Evolutionary conservation across 2,113 vertebrate species (phyloP), one percentile per base, ranked within the genome.

Genomic region (Laticauda colubrina): DNA sequence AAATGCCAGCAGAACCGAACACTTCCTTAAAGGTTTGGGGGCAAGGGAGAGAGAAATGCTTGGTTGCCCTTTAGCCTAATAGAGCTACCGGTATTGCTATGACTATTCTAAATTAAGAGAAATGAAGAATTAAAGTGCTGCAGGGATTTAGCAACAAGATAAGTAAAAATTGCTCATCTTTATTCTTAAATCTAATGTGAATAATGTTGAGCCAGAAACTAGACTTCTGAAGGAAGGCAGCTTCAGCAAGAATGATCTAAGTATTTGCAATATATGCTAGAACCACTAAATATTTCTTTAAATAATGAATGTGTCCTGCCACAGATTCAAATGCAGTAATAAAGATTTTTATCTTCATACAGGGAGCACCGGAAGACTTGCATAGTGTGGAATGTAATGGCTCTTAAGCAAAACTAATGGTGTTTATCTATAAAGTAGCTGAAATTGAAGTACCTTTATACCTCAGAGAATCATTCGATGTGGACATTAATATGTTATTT

Each of bases 301-400:
- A 89, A 57, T 8, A 93, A 55, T 48, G 0, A 75, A 56, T 91
- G 69, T 12, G 93, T 86, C 39, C 0, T 0, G 94, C 91, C 88
- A 92, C 85, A 95, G 90, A 9, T 94, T 88, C 90, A 86, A 53
- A 64, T 91, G 90, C 93, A 29, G 3, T 86, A 94, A 94, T 81
- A 20, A 94, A 93, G 94, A 96, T 95, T 96, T 75, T 95, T 94
- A 95, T 94, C 54, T 48, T 81, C 93, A 89, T 51, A 45, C 14
- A 94, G 89, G 51, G 85, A 48, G 26, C 39, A 88, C 91, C 45
- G 56, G 56, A 93, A 69, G 93, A 96, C 88, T 56, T 93, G 93
- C 45, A 87, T 59, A 23, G 81, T 39, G 45, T 86, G 89, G 81
- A 91, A 86, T 91, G 91, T 9, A 92, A 94, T 94, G 91, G 87